These are phyloP conservation scores for Stichodactyla helianthus DNA, from an alignment of 64 coral and sea anemone species.

Conservation along the genomic window DNA sequence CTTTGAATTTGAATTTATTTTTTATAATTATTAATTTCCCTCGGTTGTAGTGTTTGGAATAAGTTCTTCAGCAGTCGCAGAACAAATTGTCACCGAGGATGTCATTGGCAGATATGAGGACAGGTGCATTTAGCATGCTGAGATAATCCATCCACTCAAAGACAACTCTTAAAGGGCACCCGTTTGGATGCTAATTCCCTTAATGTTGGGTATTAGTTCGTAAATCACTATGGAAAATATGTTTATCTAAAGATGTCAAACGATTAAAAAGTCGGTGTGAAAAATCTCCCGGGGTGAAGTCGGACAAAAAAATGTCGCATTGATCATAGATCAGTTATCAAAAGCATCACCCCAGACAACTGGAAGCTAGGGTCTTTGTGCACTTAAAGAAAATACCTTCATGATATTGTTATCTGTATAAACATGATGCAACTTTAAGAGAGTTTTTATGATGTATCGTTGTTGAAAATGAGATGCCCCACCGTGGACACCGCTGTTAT, in stretches of 20 bases:
- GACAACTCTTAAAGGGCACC: constrained; percentile 9
- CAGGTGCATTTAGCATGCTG: constrained; percentile 4
- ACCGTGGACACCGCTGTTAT: background rate
- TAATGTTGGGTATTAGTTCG: constrained; percentile 15
- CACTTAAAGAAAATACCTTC: background rate
- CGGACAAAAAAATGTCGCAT: background rate
- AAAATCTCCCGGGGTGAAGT: background rate
- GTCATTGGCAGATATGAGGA: background rate
- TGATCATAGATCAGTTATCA: background rate
- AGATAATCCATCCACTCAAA: constrained; percentile 4
- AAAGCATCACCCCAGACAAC: background rate
- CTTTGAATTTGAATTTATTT: background rate
- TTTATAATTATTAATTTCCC: background rate
- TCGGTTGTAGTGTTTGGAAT: background rate
- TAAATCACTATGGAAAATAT: constrained; percentile 11
- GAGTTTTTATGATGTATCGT: background rate
- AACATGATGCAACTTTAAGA: background rate
- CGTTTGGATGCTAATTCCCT: constrained; percentile 9
- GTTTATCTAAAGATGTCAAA: constrained; percentile 15
- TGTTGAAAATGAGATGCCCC: background rate
- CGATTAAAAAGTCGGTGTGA: constrained; percentile 5
- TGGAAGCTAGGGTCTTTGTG: background rate
- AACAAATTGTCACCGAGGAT: background rate
- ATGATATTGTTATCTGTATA: background rate
- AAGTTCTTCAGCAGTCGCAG: background rate